Evolutionary conservation across 2,113 vertebrate species (phyloP).

Genomic region (Hippopotamus amphibius): DNA sequence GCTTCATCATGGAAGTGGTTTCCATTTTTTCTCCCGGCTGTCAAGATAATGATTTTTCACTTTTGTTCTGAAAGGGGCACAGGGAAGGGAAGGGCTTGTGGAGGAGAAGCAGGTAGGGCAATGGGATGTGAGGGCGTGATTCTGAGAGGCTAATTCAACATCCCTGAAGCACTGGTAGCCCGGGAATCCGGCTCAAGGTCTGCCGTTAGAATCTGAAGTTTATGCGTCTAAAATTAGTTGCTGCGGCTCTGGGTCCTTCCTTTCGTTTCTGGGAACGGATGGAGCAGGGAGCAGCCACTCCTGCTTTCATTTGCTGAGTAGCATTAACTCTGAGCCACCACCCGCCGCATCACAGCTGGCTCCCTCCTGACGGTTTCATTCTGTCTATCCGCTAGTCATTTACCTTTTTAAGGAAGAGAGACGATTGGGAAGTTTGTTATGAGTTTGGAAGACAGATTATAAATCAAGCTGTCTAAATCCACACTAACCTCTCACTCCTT

Average conservation of each 20-base stretch:
- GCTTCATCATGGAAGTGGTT: neutral
- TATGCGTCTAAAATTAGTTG: neutral
- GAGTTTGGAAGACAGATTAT: neutral
- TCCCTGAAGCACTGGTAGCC: fast-evolving
- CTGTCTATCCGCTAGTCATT: fast-evolving
- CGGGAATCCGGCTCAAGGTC: neutral
- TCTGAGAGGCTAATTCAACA: fast-evolving
- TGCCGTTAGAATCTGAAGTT: fast-evolving
- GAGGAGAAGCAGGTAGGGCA: neutral
- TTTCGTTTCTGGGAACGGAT: fast-evolving
- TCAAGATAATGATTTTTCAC: conserved; percentile 35
- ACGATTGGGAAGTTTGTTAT: fast-evolving
- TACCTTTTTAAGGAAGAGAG: neutral
- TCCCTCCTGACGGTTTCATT: fast-evolving
- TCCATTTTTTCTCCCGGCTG: neutral
- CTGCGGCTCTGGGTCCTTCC: neutral
- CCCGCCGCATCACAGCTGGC: neutral
- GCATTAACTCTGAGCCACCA: neutral
- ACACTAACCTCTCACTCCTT: fast-evolving
- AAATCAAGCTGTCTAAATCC: neutral
- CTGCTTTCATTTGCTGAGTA: fast-evolving
- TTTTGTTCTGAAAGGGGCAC: neutral
- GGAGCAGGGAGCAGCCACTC: fast-evolving
- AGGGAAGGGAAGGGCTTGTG: neutral
- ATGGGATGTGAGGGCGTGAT: fast-evolving